A percentile compares a stretch with the other conserved stretches of the same genome.
These are phyloP conservation scores for Dolichoris vasculosae DNA, from an alignment of 1,140 invertebrate genomes.

Conservation along the genomic window DNA sequence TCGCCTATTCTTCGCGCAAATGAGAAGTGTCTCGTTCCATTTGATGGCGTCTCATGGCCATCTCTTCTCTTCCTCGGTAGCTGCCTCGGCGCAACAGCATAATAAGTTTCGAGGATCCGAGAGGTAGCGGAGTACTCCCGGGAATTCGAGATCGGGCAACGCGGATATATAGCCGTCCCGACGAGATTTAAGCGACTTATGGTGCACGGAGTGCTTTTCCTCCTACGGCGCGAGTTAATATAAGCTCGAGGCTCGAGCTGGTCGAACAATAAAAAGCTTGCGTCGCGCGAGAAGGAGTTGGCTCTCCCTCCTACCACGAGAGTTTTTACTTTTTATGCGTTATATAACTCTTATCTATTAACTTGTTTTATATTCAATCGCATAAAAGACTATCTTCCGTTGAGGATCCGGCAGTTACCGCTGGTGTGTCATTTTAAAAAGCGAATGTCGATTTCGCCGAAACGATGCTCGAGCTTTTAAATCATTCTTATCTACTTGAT, in stretches of 20 bases:
- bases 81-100: constrained; percentile 23
- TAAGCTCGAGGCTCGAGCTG: constrained; percentile 12
- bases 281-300: no score
- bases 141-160: constrained; percentile 56
- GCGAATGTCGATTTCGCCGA: not conserved
- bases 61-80: not conserved
- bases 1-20: constrained; percentile 47
- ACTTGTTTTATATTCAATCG: constrained; percentile 25
- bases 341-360: constrained; percentile 19
- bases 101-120: constrained; percentile 43
- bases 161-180: constrained; percentile 12
- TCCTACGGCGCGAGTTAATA: constrained; percentile 36
- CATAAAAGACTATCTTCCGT: constrained; percentile 8
- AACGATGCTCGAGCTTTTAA: not conserved
- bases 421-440: not conserved
- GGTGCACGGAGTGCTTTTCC: constrained; percentile 16
- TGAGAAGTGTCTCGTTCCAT: constrained; percentile 51
- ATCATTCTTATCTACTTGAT: not conserved
- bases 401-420: not conserved
- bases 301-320: not conserved
- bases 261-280: constrained; percentile 42
- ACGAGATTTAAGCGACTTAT: constrained; percentile 58
- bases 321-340: constrained; percentile 17
- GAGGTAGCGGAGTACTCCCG: constrained; percentile 52
- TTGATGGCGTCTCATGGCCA: constrained; percentile 34